Percentiles rank a stretch among this genome's conserved stretches.
These are phyloP conservation scores for Nothoprocta pentlandii DNA, from an alignment of 2,113 vertebrate species.

Conservation along the genomic window DNA sequence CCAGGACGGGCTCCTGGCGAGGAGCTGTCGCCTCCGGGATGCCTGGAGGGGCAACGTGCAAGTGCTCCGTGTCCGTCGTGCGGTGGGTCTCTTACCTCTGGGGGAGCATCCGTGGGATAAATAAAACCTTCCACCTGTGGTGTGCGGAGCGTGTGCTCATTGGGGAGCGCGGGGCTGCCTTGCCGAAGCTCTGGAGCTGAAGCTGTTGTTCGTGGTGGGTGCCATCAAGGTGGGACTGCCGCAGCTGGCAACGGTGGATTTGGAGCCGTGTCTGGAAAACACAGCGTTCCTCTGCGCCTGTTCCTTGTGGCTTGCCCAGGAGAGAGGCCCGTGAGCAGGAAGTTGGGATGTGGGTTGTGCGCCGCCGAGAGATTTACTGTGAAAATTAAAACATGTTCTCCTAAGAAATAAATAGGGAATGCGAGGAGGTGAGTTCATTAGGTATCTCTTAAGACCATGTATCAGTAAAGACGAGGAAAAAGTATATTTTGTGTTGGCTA, in stretches of 20 bases:
- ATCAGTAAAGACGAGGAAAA: background rate
- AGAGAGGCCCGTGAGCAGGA: background rate
- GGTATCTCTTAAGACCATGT: background rate
- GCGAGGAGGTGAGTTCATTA: background rate
- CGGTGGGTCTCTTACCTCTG: constrained; percentile 76
- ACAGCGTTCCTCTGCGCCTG: background rate
- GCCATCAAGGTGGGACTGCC: background rate
- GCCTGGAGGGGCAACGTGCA: constrained; percentile 47
- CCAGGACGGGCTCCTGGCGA: constrained; percentile 65
- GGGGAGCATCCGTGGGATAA: constrained; percentile 68
- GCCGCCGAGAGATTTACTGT: background rate
- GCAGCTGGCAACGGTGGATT: background rate
- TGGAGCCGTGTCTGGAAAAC: background rate
- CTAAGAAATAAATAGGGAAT: background rate
- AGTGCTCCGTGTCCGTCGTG: constrained; percentile 88
- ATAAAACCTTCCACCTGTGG: constrained; percentile 80
- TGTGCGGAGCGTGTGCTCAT: background rate
- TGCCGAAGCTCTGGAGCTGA: background rate
- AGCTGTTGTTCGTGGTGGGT: too few species aligned
- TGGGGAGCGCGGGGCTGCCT: background rate
- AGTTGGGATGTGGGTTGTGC: background rate
- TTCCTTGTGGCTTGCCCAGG: background rate
- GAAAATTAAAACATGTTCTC: background rate
- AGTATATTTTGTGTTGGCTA: background rate
- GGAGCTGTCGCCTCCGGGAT: constrained; percentile 70